phyloP scores from a whole-genome alignment of 2,113 vertebrate species.

The Gymnobelideus leadbeateri region DNA sequence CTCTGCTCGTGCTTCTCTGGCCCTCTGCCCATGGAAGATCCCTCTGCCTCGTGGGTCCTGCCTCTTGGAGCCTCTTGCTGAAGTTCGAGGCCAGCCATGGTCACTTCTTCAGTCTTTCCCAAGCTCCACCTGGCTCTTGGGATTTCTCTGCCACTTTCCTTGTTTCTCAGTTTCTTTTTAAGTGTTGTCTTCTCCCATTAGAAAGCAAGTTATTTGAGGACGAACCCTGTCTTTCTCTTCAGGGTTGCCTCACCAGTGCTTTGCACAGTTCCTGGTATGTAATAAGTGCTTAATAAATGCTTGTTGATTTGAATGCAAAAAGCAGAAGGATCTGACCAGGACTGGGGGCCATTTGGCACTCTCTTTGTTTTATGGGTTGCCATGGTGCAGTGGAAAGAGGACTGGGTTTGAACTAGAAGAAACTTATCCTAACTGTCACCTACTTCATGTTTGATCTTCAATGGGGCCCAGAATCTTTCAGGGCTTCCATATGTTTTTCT shows the following conservation, averaged over 20 bases:
- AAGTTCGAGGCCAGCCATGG: too few species aligned
- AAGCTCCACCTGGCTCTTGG: too few species aligned
- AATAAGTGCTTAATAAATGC: neutral
- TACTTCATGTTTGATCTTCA: neutral
- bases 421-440: too few species aligned
- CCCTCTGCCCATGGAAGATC: too few species aligned
- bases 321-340: neutral
- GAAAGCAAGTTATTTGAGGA: too few species aligned
- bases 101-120: too few species aligned
- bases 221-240: neutral
- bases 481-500: neutral
- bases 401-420: neutral
- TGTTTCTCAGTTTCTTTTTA: too few species aligned
- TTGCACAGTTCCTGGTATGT: neutral
- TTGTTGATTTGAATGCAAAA: neutral
- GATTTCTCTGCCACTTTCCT: too few species aligned
- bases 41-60: too few species aligned
- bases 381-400: neutral
- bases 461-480: neutral
- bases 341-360: neutral
- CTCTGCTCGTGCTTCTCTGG: too few species aligned
- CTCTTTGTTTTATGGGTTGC: neutral
- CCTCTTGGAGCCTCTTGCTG: too few species aligned
- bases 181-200: too few species aligned
- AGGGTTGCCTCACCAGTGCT: neutral